Base-by-base conservation (phyloP, 2,888 invertebrate species). In the Epiperipatus broadwayi region DNA sequence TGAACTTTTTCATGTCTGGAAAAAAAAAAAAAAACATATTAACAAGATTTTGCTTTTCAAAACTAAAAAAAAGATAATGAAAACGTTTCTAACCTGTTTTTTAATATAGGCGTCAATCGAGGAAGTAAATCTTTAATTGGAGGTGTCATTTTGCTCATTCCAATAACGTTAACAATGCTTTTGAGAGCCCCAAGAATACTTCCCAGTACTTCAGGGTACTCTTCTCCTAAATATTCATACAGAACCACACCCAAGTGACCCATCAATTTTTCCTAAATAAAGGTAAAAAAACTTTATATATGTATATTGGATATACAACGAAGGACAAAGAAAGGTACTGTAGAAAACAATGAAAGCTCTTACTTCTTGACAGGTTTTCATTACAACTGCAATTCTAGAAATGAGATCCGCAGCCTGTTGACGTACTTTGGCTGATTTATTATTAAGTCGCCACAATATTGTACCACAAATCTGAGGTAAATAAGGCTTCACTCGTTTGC, bases 101-200 rank as follows among this genome's bases (percentile, higher is more conserved):
- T 97, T 44, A 97, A 67, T 55, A 97, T 97, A 0, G 97, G 97
- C 1, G 97, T 99, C 27, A 97, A 66, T 42, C 95, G 69, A 0
- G 97, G 97, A 36, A 97, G 64, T 16, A 97, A 67, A 66, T 97
- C 95, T 65, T 99, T 99, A 53, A 97, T 99, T 2, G 97, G 97
- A 4, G 97, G 97, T 2, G 93, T 97, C 97, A 99, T 99, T 65
- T 97, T 95, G 1, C 93, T 93, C 97, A 97, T 97, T 50, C 97
- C 97, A 53, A 99, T 97, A 4, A 99, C 97, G 60, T 95, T 97
- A 4, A 97, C 95, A 49, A 97, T 99, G 1, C 87, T 87, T 63
- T 97, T 97, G n/a, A 97, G 64, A 0, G 95, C 97, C 2, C 95
- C 97, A 36, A 99, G 69, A 55, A 97, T 97, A 32, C 91, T 91